Percentiles rank a stretch among this genome's conserved stretches.
phyloP scores from a whole-genome alignment of 92 coral and sea anemone genomes.

The Pocillopora grandis region DNA sequence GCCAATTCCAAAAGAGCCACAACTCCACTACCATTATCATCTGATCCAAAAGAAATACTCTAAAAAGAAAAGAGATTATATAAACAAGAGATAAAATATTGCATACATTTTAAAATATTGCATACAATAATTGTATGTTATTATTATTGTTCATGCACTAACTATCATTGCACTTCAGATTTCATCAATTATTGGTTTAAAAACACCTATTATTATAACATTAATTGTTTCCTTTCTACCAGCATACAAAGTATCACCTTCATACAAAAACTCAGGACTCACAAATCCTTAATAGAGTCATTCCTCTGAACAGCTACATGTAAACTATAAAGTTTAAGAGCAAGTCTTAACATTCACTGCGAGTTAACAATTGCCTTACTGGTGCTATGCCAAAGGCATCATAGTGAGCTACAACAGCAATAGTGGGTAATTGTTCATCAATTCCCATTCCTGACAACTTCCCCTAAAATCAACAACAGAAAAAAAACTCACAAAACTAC shows the following conservation, averaged over 20 bases:
- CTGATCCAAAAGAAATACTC: constrained; percentile 96
- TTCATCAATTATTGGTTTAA: no score
- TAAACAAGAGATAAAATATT: background rate
- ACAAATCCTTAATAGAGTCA: no score
- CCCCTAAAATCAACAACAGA: constrained; percentile 57
- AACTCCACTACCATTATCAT: constrained; percentile 97
- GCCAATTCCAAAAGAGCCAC: constrained; percentile 91
- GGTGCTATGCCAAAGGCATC: constrained; percentile 95
- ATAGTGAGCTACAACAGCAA: constrained; percentile 94
- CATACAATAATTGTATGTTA: no score
- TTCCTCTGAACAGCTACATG: no score
- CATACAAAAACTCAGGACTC: no score
- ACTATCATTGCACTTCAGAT: no score
- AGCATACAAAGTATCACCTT: no score
- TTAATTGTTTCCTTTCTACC: no score
- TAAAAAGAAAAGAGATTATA: constrained; percentile 18
- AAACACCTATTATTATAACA: no score
- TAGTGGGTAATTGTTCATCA: constrained; percentile 93
- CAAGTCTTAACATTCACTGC: background rate
- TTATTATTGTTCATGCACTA: no score
- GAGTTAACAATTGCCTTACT: constrained; percentile 46
- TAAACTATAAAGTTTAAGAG: no score
- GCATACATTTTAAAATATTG: background rate
- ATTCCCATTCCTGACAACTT: constrained; percentile 90
- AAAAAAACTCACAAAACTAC: background rate